A percentile compares a stretch with the other conserved stretches of the same genome.
phyloP scores from a whole-genome alignment of 1,140 invertebrate species.

The Tenebrio molitor region DNA sequence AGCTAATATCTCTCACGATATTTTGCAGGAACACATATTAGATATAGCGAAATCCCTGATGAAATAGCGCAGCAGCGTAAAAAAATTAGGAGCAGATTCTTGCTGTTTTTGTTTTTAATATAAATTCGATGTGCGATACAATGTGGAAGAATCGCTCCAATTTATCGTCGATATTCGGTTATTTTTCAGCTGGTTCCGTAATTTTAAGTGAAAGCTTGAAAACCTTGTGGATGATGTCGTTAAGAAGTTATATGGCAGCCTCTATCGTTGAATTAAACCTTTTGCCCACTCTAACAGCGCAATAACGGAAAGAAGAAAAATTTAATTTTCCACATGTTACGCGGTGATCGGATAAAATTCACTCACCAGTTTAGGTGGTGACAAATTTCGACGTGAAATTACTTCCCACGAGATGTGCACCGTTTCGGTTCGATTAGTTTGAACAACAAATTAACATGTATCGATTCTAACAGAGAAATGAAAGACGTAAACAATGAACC shows the following conservation, averaged over 20 bases:
- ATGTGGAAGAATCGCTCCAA: not conserved
- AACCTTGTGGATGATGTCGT: slow-evolving; percentile 8
- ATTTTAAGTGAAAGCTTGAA: slow-evolving; percentile 28
- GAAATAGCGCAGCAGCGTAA: not conserved
- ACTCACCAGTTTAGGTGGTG: too few species aligned
- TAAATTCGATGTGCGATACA: not conserved
- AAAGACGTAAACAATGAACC: too few species aligned
- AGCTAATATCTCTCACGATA: not conserved
- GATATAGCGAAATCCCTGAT: not conserved
- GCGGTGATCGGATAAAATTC: too few species aligned
- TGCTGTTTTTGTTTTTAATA: slow-evolving; percentile 12
- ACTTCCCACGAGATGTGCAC: too few species aligned
- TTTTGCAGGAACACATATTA: not conserved
- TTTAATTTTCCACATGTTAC: too few species aligned
- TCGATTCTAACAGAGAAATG: too few species aligned
- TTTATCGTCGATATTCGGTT: slow-evolving; percentile 14
- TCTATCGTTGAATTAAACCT: slow-evolving; percentile 15
- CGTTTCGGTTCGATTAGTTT: too few species aligned
- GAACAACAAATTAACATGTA: too few species aligned
- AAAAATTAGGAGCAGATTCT: slow-evolving; percentile 4
- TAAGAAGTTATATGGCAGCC: slow-evolving; percentile 30
- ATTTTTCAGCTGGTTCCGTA: slow-evolving; percentile 22
- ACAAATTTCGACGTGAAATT: too few species aligned
- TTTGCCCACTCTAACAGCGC: slow-evolving; percentile 14
- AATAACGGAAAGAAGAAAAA: too few species aligned